Base-by-base conservation (phyloP, 2,888 invertebrate genomes). In the Phanerotoma sp. region DNA sequence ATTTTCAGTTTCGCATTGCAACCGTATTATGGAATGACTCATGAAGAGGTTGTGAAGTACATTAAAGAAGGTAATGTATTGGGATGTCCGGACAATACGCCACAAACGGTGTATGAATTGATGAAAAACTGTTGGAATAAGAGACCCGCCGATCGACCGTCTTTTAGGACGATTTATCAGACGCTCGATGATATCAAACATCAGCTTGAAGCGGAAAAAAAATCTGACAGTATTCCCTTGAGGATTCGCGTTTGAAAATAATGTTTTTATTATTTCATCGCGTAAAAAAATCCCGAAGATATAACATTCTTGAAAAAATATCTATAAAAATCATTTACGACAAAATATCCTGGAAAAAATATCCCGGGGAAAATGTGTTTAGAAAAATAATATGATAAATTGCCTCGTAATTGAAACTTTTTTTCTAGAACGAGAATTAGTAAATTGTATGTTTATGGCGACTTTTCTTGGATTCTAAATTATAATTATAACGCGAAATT, bases 21-120 rank as follows among this genome's bases (percentile, higher is more conserved):
- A 78, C 97, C 97, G 7, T 97, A 97, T 74, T 96, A 93, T 77
- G 96, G 96, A 5, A 91, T 96, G 89, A 95, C 95, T 10, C 96
- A 97, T 73, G 96, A 96, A 77, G 96, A 97, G 80, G 96, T 97
- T 28, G 93, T 96, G 11, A 90, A 91, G 72, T 96, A 90, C 79
- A 85, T 96, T 51, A 95, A 96, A 77, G 95, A 94, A 65, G 96
- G 96, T 10, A 91, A 94, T 77, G 88, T 94, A 40, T 84, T 97
- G 46, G 86, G 87, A 44, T 90, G 91, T 72, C 96, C 96, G 2
- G 96, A 96, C 62, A 91, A 92, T 72, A 94, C 93, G 38, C 93
- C 93, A 0, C 80, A 87, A 25, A 84, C 88, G 61, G 84, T 94
- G 28, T 96, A 96, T 78, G 91, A 94, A 58, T 79, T 97, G 40